Conservation (phyloP, 2,888 invertebrate species). For the Coelinius sp. region DNA sequence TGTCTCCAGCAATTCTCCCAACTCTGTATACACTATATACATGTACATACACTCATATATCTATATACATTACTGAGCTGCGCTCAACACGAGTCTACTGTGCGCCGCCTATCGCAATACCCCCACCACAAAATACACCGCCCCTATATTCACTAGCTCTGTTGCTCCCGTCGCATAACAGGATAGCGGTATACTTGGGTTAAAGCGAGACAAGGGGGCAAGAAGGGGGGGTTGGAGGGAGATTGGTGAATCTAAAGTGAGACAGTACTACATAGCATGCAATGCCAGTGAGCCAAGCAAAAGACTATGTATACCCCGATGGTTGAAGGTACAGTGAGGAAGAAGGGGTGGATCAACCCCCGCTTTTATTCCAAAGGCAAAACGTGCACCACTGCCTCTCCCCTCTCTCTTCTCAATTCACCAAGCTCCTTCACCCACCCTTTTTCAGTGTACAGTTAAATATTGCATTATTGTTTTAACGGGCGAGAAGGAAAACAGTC, state of each 20-base stretch:
- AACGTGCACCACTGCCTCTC: constrained; percentile 22
- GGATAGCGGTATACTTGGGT: constrained; percentile 39
- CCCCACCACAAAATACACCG: constrained; percentile 47
- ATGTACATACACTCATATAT: constrained; percentile 20
- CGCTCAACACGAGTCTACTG: constrained; percentile 31
- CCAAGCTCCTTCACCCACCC: constrained; percentile 42
- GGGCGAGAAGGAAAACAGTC: constrained; percentile 65
- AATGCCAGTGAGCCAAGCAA: constrained; percentile 27
- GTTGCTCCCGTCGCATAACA: constrained; percentile 47
- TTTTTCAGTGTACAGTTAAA: constrained; percentile 65
- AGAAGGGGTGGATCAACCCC: constrained; percentile 25
- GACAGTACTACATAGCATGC: constrained; percentile 23
- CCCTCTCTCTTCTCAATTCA: constrained; percentile 27
- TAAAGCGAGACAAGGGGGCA: constrained; percentile 48
- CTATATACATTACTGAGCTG: constrained; percentile 30
- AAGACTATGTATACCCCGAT: constrained; percentile 43
- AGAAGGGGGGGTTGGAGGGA: constrained; percentile 17
- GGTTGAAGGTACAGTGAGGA: constrained; percentile 29
- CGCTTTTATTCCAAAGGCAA: constrained; percentile 21
- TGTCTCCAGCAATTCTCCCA: constrained; percentile 31
- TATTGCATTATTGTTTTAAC: constrained; percentile 71
- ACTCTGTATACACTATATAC: constrained; percentile 26
- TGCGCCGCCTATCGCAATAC: constrained; percentile 38
- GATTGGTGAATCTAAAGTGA: constrained; percentile 35
- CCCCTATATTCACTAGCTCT: constrained; percentile 50